Evolutionary conservation across 1,140 invertebrate genomes (phyloP), one percentile per base, ranked within the genome.

Genomic region (Hyles euphorbiae): DNA sequence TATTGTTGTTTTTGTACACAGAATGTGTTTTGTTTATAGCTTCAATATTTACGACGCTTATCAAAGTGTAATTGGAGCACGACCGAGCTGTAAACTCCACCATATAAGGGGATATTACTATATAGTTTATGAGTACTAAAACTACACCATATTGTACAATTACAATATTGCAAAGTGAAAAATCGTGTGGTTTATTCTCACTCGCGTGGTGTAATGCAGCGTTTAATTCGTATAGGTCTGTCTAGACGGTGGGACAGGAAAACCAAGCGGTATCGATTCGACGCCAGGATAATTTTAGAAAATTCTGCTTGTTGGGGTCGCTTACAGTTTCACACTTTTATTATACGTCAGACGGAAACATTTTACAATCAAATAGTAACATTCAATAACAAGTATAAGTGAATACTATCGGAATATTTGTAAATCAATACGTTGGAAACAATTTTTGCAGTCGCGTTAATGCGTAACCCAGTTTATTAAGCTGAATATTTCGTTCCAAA

Each of bases 211-310:
- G 36, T 40, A 40, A 40, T 40, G 36, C 2, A 40, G 36, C 36
- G 36, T 5, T 40, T 40, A 40, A 40, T 40, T 40, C 36, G 63
- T 70, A 74, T 73, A 74, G 59, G 65, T 7, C 63, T 51, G 81
- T 82, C 81, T 84, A 82, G 81, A 81, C 79, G 64, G 65, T 46
- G 57, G 11, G 36, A 53, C 36, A 58, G 67, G 68, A 56, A 67
- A 67, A 72, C 69, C 62, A 70, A 63, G 62, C 63, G 61, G 61
- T 67, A 82, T 82, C 74, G 81, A 82, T 82, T 80, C 47, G 59
- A 50, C 44, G 40, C 55, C 53, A 56, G 63, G 71, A 72, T 81
- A 81, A 78, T 77, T 81, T 81, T 84, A 82, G 79, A 78, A 75
- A 74, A 59, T 56, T 40, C 53, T 40, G 45, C 50, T 58, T 34